Conservation (phyloP, 2,113 vertebrate genomes). For the Sprattus sprattus region DNA sequence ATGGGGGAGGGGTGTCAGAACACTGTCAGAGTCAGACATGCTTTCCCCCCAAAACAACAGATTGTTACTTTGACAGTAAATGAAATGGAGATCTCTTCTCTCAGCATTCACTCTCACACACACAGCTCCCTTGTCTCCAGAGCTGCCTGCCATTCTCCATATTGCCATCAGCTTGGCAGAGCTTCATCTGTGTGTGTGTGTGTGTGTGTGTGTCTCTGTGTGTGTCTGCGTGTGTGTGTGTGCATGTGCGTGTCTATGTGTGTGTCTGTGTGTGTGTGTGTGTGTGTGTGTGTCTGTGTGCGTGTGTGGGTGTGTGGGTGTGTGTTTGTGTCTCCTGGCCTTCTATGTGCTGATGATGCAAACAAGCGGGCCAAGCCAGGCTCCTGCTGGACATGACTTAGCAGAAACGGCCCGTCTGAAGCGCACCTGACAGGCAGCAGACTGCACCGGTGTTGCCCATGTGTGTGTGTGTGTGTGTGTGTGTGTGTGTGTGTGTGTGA, state of each 20-base stretch:
- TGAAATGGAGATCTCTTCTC: background rate
- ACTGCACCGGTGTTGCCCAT: background rate
- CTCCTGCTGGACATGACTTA: background rate
- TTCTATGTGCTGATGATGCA: conserved; percentile 5
- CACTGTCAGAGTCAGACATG: background rate
- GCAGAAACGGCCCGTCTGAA: conserved; percentile 4
- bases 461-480: no score
- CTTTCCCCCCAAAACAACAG: background rate
- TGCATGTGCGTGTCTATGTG: background rate
- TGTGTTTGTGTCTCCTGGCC: background rate
- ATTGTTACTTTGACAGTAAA: background rate
- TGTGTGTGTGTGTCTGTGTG: conserved; percentile 40
- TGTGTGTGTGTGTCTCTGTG: background rate
- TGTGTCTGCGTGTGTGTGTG: background rate
- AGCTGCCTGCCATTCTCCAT: conserved; percentile 5
- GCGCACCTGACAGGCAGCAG: background rate
- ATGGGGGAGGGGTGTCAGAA: background rate
- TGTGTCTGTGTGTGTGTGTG: conserved; percentile 33
- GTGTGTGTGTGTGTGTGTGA: no score
- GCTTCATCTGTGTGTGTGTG: conserved; percentile 7
- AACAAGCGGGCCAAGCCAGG: background rate
- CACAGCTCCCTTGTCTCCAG: background rate
- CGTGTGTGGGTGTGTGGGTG: conserved; percentile 19
- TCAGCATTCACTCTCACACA: background rate
- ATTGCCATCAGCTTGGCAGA: background rate